Conservation (phyloP, 2,113 vertebrate genomes). For the Cyanoliseus patagonus region DNA sequence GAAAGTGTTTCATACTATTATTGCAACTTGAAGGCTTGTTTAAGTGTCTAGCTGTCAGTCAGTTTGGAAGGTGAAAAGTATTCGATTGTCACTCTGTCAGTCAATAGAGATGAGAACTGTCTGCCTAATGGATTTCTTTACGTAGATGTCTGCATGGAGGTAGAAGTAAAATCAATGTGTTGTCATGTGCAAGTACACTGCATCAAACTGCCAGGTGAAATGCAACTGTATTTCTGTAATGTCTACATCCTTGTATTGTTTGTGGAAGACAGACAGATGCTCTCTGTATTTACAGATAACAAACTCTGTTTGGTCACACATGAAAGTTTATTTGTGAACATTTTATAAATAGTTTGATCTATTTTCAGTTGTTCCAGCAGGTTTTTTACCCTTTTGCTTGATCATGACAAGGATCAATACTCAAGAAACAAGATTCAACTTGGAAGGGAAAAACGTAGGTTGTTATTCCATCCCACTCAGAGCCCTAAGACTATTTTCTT, state of each 20-base stretch:
- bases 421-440: not conserved
- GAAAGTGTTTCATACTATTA: conserved; percentile 98
- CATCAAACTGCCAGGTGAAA: conserved; percentile 90
- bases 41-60: conserved; percentile 98
- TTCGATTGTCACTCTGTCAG: conserved; percentile 98
- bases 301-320: conserved; percentile 39
- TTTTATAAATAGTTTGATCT: not conserved
- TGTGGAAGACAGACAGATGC: conserved; percentile 76
- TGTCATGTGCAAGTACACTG: conserved; percentile 91
- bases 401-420: not conserved
- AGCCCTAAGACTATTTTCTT: not conserved
- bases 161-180: conserved; percentile 98
- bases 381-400: not conserved
- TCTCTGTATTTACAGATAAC: conserved; percentile 69
- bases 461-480: not conserved
- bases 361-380: not conserved
- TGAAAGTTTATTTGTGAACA: conserved; percentile 30
- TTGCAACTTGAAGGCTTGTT: conserved; percentile 95
- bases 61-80: conserved; percentile 92
- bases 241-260: conserved; percentile 77
- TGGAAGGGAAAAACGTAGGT: not conserved
- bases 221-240: conserved; percentile 82
- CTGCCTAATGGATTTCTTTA: conserved; percentile 99
- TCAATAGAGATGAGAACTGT: conserved; percentile 98
- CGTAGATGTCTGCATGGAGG: conserved; percentile 90